phyloP scores from a whole-genome alignment of 1,140 invertebrate genomes.

The Trigoniulus corallinus region DNA sequence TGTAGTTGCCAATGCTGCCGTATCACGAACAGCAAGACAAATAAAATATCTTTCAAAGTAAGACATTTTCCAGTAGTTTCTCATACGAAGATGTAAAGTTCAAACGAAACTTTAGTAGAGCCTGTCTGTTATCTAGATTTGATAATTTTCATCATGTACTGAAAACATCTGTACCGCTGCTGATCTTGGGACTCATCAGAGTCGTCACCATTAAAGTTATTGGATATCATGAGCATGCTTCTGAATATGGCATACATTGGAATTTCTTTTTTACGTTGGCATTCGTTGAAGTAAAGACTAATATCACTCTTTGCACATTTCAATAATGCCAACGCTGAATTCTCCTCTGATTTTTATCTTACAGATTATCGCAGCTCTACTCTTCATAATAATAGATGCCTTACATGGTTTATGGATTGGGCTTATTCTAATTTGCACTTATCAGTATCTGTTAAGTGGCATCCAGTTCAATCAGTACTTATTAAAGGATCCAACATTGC shows the following conservation, averaged over 20 bases:
- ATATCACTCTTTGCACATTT: not conserved
- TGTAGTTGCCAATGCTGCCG: constrained; percentile 67
- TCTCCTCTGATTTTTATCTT: no score
- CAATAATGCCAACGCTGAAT: no score
- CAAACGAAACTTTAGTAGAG: no score
- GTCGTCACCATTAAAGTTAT: constrained; percentile 26
- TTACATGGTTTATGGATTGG: no score
- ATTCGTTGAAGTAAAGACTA: constrained; percentile 44
- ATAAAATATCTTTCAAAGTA: not conserved
- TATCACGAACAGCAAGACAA: constrained; percentile 36
- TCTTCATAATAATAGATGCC: no score
- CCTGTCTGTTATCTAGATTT: no score
- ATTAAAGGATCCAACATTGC: no score
- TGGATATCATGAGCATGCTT: constrained; percentile 68
- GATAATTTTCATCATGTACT: no score
- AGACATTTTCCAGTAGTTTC: not conserved
- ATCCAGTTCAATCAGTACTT: no score
- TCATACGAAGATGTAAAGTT: not conserved
- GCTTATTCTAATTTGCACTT: no score
- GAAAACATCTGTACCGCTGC: not conserved
- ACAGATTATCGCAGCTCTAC: no score
- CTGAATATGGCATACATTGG: constrained; percentile 91
- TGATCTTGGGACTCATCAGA: constrained; percentile 40
- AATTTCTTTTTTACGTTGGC: constrained; percentile 92
- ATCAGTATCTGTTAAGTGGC: no score